Conservation (phyloP, 1,140 invertebrate species). For the Nylanderia fulva region DNA sequence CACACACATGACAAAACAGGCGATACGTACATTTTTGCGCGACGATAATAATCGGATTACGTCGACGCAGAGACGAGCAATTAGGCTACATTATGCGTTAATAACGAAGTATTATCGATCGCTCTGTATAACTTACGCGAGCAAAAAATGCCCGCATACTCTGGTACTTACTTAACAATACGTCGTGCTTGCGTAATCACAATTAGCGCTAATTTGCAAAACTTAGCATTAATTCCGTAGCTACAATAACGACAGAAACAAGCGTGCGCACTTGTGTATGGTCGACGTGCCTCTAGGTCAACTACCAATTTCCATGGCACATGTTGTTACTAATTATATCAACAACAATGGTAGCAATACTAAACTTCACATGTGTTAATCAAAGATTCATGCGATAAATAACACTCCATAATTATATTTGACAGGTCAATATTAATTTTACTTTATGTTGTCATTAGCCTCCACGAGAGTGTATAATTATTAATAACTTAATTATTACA, state of each 20-base stretch:
- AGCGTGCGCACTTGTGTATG: background rate
- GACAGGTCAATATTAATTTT: background rate
- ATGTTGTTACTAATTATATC: slow-evolving; percentile 23
- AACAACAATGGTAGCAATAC: slow-evolving; percentile 23
- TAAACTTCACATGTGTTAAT: slow-evolving; percentile 26
- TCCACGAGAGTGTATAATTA: background rate
- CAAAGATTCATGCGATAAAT: slow-evolving; percentile 14
- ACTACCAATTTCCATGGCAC: slow-evolving; percentile 23
- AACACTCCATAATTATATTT: background rate
- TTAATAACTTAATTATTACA: slow-evolving; percentile 6
- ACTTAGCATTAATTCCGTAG: slow-evolving; percentile 31
- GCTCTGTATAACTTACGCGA: background rate
- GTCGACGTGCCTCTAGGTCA: slow-evolving; percentile 9
- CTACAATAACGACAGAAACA: slow-evolving; percentile 23
- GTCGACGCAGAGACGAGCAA: slow-evolving; percentile 2
- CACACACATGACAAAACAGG: background rate
- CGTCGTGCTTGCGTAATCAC: slow-evolving; percentile 30
- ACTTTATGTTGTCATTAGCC: slow-evolving; percentile 18
- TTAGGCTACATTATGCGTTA: slow-evolving; percentile 52
- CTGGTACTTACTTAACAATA: background rate
- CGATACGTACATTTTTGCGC: slow-evolving; percentile 7
- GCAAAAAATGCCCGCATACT: background rate
- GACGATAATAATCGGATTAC: slow-evolving; percentile 16
- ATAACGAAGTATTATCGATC: slow-evolving; percentile 3
- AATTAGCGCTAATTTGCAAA: slow-evolving; percentile 36